phyloP scores from a whole-genome alignment of 2,797 vertebrate genomes.

The Galaxias olidus region DNA sequence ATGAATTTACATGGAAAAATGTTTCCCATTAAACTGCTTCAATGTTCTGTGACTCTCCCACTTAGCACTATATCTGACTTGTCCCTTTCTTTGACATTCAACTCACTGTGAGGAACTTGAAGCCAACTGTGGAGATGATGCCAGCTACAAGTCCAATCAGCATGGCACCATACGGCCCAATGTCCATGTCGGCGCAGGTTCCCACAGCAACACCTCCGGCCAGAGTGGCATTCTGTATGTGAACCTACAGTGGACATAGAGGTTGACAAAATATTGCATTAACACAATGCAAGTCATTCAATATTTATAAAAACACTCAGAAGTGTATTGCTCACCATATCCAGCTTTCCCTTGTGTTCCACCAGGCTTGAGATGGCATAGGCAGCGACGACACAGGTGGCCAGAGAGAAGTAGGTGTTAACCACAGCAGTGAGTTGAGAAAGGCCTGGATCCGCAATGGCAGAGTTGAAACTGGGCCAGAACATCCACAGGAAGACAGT shows the following conservation, averaged over 20 bases:
- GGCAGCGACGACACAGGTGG: slow-evolving; percentile 82
- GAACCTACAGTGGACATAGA: slow-evolving; percentile 76
- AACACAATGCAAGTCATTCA: neutral
- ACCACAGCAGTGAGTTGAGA: slow-evolving; percentile 78
- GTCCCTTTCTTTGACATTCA: neutral
- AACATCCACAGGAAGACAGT: slow-evolving; percentile 96
- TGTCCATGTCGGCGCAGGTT: slow-evolving; percentile 89
- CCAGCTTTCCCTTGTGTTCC: slow-evolving; percentile 86
- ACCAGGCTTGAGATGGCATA: slow-evolving; percentile 89
- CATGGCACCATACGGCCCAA: slow-evolving; percentile 83
- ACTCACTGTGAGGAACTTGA: slow-evolving; percentile 87
- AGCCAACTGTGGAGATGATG: slow-evolving; percentile 87
- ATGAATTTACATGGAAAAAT: too few species aligned
- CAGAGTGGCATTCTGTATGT: slow-evolving; percentile 95
- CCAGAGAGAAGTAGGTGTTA: slow-evolving; percentile 93
- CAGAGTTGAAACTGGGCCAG: slow-evolving; percentile 98
- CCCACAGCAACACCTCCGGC: slow-evolving; percentile 97
- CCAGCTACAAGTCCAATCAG: slow-evolving; percentile 87
- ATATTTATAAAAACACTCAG: neutral
- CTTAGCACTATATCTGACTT: neutral
- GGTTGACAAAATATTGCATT: neutral
- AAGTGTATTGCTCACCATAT: slow-evolving; percentile 81
- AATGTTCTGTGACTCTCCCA: neutral
- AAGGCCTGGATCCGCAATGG: slow-evolving; percentile 65
- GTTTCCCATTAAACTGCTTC: too few species aligned